Evolutionary conservation across 1,140 invertebrate genomes (phyloP).

Genomic region (Drosophila setifemur): DNA sequence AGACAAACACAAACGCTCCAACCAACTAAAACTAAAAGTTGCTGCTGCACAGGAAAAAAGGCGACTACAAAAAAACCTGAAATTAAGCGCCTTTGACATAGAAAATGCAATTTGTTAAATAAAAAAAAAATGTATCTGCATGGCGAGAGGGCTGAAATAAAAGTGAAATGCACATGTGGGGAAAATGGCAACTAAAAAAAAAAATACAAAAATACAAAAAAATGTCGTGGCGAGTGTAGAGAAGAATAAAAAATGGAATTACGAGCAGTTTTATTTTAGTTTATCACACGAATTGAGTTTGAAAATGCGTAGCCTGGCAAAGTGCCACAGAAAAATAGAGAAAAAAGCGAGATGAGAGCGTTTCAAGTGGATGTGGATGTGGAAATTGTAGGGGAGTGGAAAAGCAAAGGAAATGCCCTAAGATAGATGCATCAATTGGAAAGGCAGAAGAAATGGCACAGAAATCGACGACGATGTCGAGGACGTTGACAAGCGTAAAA

Average conservation of each 20-base stretch:
- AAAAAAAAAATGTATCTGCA: constrained; percentile 38
- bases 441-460: constrained; percentile 60
- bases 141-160: constrained; percentile 28
- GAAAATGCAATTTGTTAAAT: constrained; percentile 66
- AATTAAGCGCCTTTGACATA: constrained; percentile 78
- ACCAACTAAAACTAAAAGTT: constrained; percentile 39
- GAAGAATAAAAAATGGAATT: constrained; percentile 48
- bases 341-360: not conserved
- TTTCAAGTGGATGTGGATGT: not conserved
- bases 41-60: not conserved
- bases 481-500: constrained; percentile 75
- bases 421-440: constrained; percentile 76
- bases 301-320: constrained; percentile 65
- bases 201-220: constrained; percentile 37
- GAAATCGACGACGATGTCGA: constrained; percentile 50
- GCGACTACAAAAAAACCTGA: constrained; percentile 38
- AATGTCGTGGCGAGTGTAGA: not conserved
- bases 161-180: constrained; percentile 45
- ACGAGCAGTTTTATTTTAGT: constrained; percentile 76
- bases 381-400: constrained; percentile 24
- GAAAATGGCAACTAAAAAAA: constrained; percentile 36
- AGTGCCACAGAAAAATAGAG: constrained; percentile 22
- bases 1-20: constrained; percentile 59
- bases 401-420: constrained; percentile 46
- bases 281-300: constrained; percentile 74